A percentile compares a stretch with the other conserved stretches of the same genome.
phyloP scores from a whole-genome alignment of 2,888 invertebrate genomes.

The Aphidoletes aphidimyza region DNA sequence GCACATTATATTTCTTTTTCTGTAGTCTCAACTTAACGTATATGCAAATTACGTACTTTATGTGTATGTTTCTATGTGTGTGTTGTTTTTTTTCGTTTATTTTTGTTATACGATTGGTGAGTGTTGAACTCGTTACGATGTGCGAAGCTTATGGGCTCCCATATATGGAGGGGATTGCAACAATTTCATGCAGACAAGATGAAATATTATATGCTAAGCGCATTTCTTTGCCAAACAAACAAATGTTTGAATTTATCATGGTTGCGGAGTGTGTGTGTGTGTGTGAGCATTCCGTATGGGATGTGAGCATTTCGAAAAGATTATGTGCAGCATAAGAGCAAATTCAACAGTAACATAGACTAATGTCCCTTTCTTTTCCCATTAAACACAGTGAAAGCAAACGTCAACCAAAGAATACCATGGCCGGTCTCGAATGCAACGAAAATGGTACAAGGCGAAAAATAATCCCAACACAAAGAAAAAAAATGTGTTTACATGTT shows the following conservation, averaged over 20 bases:
- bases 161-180: slow-evolving; percentile 11
- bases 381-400: slow-evolving; percentile 21
- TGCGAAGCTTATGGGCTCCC: neutral
- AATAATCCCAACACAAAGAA: neutral
- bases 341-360: neutral
- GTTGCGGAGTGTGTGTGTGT: neutral
- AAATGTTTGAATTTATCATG: slow-evolving; percentile 53
- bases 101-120: neutral
- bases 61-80: neutral
- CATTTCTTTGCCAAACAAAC: slow-evolving; percentile 52
- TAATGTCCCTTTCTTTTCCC: slow-evolving; percentile 39
- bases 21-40: slow-evolving; percentile 3
- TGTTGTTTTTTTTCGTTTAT: too few relatives aligned
- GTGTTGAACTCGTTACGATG: neutral
- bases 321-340: slow-evolving; percentile 32
- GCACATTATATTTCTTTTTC: slow-evolving; percentile 34
- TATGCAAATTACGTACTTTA: slow-evolving; percentile 16
- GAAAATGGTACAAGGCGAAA: slow-evolving; percentile 10
- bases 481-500: slow-evolving; percentile 43
- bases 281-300: neutral
- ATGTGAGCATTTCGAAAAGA: neutral
- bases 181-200: slow-evolving; percentile 52
- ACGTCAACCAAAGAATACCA: slow-evolving; percentile 9
- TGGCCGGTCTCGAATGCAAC: slow-evolving; percentile 1
- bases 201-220: slow-evolving; percentile 52